These are phyloP conservation scores for Hypomesus transpacificus DNA, from an alignment of 2,113 vertebrate species.

Conservation along the genomic window DNA sequence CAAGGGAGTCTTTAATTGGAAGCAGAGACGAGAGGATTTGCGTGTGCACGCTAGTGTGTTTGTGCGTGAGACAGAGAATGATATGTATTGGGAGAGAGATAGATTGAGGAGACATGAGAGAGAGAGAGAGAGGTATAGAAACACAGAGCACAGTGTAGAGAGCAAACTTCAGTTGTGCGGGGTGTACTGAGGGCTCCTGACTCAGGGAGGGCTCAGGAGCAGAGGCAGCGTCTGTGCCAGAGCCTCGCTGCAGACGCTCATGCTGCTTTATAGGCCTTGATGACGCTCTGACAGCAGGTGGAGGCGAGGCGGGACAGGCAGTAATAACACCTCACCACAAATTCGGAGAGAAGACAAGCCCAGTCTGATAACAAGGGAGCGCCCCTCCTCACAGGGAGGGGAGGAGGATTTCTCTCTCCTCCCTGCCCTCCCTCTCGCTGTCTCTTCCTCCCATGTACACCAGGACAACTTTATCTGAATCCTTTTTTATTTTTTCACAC, in stretches of 20 bases:
- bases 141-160: neutral
- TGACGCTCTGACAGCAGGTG: constrained; percentile 56
- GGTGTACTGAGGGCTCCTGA: too few species aligned
- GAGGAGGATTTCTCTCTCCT: constrained; percentile 18
- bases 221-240: too few species aligned
- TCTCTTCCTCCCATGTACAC: neutral
- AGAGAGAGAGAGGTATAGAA: neutral
- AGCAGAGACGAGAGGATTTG: too few species aligned
- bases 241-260: constrained; percentile 10
- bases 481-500: constrained; percentile 15
- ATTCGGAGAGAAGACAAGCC: constrained; percentile 51
- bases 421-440: neutral
- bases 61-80: neutral
- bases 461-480: constrained; percentile 45
- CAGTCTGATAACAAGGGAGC: constrained; percentile 57
- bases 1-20: too few species aligned
- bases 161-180: too few species aligned
- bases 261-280: constrained; percentile 33
- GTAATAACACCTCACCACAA: constrained; percentile 60
- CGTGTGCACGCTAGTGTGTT: too few species aligned
- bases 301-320: constrained; percentile 51
- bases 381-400: constrained; percentile 22
- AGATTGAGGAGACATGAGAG: neutral
- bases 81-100: neutral
- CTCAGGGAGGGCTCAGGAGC: too few species aligned